A percentile compares a stretch with the other conserved stretches of the same genome.
These are phyloP conservation scores for Aspidiotus rigidus DNA, from an alignment of 2,888 invertebrate species.

Conservation along the genomic window DNA sequence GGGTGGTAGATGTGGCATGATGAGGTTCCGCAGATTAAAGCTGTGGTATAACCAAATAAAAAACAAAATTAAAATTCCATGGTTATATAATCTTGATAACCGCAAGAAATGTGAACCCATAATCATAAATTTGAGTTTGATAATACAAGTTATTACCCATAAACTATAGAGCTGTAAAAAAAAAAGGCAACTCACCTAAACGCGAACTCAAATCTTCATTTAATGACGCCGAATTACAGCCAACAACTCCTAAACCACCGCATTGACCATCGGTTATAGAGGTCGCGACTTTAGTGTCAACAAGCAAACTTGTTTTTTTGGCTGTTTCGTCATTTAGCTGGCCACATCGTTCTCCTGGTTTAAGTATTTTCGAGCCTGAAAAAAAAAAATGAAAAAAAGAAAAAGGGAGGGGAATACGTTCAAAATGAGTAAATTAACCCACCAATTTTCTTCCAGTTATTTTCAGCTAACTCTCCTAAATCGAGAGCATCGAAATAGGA, in stretches of 20 bases:
- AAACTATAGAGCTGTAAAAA: neutral
- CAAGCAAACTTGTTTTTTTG: constrained; percentile 55
- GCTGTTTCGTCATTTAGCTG: constrained; percentile 55
- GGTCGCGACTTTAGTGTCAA: constrained; percentile 71
- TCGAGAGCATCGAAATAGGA: constrained; percentile 64
- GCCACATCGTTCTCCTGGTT: constrained; percentile 65
- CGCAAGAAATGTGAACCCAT: neutral
- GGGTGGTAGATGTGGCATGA: constrained; percentile 90
- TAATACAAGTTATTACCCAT: neutral
- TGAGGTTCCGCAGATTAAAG: constrained; percentile 87
- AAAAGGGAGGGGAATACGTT: too few species aligned
- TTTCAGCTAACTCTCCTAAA: constrained; percentile 59
- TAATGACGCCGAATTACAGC: constrained; percentile 45
- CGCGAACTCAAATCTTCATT: constrained; percentile 46
- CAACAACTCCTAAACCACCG: constrained; percentile 79
- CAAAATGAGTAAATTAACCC: constrained; percentile 37
- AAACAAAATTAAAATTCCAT: too few species aligned
- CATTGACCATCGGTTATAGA: constrained; percentile 95
- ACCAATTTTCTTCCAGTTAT: constrained; percentile 63
- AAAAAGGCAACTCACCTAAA: constrained; percentile 44
- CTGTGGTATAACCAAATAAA: constrained; percentile 40
- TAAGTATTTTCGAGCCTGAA: constrained; percentile 44
- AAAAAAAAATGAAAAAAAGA: too few species aligned
- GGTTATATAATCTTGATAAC: too few species aligned
- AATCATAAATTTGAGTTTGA: too few species aligned